These are phyloP conservation scores for Drosophila peninsularis DNA, from an alignment of 2,888 invertebrate genomes.

Conservation along the genomic window DNA sequence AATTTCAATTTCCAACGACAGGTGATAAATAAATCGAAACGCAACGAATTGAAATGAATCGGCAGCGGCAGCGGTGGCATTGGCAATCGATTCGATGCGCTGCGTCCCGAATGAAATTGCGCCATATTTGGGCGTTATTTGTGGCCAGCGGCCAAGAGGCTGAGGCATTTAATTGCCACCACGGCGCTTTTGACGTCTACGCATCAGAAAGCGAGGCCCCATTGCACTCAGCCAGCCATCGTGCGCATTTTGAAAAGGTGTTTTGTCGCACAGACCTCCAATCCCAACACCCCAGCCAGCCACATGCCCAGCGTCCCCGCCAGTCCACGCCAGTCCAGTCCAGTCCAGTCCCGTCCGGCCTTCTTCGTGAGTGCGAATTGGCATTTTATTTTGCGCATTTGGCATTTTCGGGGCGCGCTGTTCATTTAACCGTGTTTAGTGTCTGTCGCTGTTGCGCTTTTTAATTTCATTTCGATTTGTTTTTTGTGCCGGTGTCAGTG, in stretches of 20 bases:
- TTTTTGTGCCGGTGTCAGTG: slow-evolving; percentile 23
- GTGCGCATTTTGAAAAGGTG: slow-evolving; percentile 56
- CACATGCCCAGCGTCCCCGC: neutral
- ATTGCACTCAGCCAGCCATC: slow-evolving; percentile 1
- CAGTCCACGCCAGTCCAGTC: slow-evolving; percentile 1
- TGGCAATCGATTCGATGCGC: slow-evolving; percentile 67
- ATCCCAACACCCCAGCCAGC: slow-evolving; percentile 18
- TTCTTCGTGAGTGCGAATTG: slow-evolving; percentile 68
- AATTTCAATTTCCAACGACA: slow-evolving; percentile 83
- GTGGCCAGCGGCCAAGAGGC: slow-evolving; percentile 45
- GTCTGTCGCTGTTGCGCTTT: slow-evolving; percentile 72
- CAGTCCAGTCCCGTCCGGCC: neutral
- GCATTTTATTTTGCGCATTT: slow-evolving; percentile 74
- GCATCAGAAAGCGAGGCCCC: slow-evolving; percentile 54
- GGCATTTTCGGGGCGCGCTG: slow-evolving; percentile 74
- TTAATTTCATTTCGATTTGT: slow-evolving; percentile 59
- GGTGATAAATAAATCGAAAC: slow-evolving; percentile 85
- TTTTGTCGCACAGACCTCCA: slow-evolving; percentile 60
- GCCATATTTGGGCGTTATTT: slow-evolving; percentile 81
- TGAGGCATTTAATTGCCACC: slow-evolving; percentile 77
- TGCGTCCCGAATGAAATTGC: slow-evolving; percentile 75
- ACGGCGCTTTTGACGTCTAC: slow-evolving; percentile 68
- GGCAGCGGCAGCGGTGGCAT: slow-evolving; percentile 59
- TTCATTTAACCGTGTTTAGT: slow-evolving; percentile 75
- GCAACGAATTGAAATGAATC: slow-evolving; percentile 73